Percentiles rank a stretch among this genome's conserved stretches.
phyloP scores from a whole-genome alignment of 2,888 invertebrate species.

The Phortica okadai region DNA sequence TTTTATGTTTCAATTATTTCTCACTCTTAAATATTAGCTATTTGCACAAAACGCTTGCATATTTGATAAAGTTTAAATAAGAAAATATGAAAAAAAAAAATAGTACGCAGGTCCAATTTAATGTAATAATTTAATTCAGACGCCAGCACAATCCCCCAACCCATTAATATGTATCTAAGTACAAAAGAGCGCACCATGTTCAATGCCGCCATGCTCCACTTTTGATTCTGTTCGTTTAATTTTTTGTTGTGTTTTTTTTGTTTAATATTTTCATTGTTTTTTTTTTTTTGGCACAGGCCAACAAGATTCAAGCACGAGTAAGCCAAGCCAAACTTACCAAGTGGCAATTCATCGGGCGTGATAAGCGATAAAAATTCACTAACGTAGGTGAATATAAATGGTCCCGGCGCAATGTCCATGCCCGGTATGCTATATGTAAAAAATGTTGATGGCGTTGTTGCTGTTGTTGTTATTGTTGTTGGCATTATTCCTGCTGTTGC shows the following conservation, averaged over 20 bases:
- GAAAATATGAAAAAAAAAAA: constrained; percentile 41
- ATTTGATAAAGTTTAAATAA: neutral
- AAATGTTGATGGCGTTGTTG: constrained; percentile 67
- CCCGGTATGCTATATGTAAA: constrained; percentile 75
- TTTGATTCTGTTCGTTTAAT: neutral
- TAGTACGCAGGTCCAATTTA: constrained; percentile 51
- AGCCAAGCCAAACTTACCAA: constrained; percentile 66
- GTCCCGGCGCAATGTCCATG: constrained; percentile 74
- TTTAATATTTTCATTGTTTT: neutral
- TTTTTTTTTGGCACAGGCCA: neutral
- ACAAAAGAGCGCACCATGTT: neutral
- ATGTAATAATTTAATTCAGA: constrained; percentile 51
- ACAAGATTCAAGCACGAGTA: neutral
- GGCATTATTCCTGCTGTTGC: constrained; percentile 50
- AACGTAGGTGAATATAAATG: constrained; percentile 75
- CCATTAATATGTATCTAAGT: neutral
- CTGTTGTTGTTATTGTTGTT: constrained; percentile 47
- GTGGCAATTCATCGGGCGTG: constrained; percentile 76
- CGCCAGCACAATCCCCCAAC: neutral
- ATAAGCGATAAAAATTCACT: constrained; percentile 76
- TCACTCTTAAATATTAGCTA: too few relatives aligned
- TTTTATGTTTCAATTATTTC: too few relatives aligned
- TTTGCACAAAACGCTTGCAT: too few relatives aligned
- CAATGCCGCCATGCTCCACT: neutral
- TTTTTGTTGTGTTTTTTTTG: neutral